These are phyloP conservation scores for Aromia moschata DNA, from an alignment of 2,888 invertebrate genomes.

Conservation along the genomic window DNA sequence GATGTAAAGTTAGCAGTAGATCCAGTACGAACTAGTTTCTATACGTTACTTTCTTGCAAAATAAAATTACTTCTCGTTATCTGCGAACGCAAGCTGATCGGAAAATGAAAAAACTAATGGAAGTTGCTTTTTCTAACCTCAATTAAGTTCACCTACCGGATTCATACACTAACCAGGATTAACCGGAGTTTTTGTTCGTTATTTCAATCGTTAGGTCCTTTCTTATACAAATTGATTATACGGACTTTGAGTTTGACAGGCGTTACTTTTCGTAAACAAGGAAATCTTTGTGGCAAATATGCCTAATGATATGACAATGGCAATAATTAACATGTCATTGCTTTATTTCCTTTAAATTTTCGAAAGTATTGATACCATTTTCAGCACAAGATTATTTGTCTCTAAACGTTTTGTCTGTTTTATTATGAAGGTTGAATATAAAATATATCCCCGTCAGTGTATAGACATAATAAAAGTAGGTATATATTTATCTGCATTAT, in stretches of 20 bases:
- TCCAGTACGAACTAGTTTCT: no score
- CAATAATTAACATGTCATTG: conserved; percentile 1
- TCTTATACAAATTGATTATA: conserved; percentile 26
- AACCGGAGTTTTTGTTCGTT: conserved; percentile 23
- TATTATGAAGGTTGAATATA: no score
- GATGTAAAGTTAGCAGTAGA: no score
- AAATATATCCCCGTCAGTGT: no score
- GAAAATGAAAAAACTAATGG: conserved; percentile 29
- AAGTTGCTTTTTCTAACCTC: conserved; percentile 26
- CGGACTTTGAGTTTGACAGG: conserved; percentile 1
- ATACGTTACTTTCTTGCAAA: no score
- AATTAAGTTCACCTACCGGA: conserved; percentile 25
- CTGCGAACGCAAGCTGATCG: conserved; percentile 25
- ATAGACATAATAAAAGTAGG: no score
- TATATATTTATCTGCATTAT: no score
- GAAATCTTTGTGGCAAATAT: conserved; percentile 1
- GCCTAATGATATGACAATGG: conserved; percentile 14
- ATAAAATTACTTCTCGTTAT: no score
- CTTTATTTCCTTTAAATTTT: conserved; percentile 1
- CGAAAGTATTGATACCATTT: no score
- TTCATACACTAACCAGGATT: conserved; percentile 17
- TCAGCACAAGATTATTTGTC: no score
- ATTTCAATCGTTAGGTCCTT: conserved; percentile 21
- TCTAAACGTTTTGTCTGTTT: no score
- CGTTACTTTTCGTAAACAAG: conserved; percentile 12